Conservation (phyloP, 2,797 vertebrate species). For the Ciconia nigra region DNA sequence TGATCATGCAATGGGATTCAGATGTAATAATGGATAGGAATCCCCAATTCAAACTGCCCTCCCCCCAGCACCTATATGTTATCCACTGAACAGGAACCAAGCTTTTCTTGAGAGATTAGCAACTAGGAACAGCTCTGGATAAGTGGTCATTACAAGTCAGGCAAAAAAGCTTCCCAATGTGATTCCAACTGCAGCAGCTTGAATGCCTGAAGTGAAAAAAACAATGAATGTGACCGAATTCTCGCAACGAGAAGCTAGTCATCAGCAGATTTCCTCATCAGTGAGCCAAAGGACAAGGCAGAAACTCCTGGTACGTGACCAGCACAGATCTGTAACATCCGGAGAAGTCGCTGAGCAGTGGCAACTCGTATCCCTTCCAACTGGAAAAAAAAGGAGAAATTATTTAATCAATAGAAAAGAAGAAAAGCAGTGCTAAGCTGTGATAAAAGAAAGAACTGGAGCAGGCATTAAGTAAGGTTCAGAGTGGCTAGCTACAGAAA, state of each 20-base stretch:
- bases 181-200: background rate
- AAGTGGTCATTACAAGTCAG: background rate
- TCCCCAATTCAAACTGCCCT: background rate
- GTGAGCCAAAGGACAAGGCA: slow-evolving; percentile 80
- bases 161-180: background rate
- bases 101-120: background rate
- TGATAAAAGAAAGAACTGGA: background rate
- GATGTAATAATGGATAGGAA: background rate
- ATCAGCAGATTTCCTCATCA: slow-evolving; percentile 62
- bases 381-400: slow-evolving; percentile 66
- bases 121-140: background rate
- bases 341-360: slow-evolving; percentile 81
- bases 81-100: background rate
- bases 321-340: slow-evolving; percentile 82
- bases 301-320: slow-evolving; percentile 83
- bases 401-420: background rate
- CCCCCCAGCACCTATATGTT: background rate
- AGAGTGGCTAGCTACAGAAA: background rate
- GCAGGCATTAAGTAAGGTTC: background rate
- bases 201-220: background rate
- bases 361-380: slow-evolving; percentile 69
- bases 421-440: background rate
- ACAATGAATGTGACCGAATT: background rate
- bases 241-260: slow-evolving; percentile 24
- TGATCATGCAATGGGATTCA: background rate